Base-by-base conservation (phyloP, 2,888 invertebrate species). In the Trichogramma dendrolimi region DNA sequence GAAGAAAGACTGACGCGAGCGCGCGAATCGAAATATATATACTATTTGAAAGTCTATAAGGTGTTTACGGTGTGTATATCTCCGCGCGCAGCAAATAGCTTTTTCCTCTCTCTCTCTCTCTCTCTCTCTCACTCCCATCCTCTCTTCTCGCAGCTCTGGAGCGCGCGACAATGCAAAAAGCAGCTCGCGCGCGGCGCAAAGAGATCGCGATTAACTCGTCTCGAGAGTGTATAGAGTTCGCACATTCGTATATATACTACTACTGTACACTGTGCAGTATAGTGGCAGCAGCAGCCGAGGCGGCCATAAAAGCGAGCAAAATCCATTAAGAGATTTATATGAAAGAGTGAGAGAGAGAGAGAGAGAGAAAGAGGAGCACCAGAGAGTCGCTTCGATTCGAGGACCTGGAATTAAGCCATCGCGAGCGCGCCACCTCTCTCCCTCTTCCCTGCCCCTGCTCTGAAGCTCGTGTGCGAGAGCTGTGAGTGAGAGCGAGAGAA, bases 261-360 rank as follows among this genome's bases (percentile, higher is more conserved):
- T 2, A 27, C 27, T 27, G 27, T 27, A 27, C 27, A 27, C 27
- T 27, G 27, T 27, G 27, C 27, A 2, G 27, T 27, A 27, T 27
- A 27, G 27, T 27, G 27, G 14, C 14, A 14, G 27, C 27, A 27
- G 27, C 27, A 27, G 27, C 27, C 8, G 42, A 38, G 44, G 53
- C 55, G 40, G 49, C 55, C 40, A 11, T 55, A 60, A 55, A 60
- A 50, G 43, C 42, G 43, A 53, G 47, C 10, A 50, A 61, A 55
- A 55, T 59, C 60, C 60, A 60, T 60, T 60, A 60, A 50, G 10
- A 55, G 60, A 55, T 60, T 60, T 55, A 55, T 55, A 55, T 55
- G 59, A 44, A 51, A 40, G 41, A 6, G 40, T 55, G 60, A 60
- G 59, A 39, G 54, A 40, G 41, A 6, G 40, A 5, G 38, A 27